Conservation (phyloP, 2,113 vertebrate genomes). For the Macrotis lagotis region DNA sequence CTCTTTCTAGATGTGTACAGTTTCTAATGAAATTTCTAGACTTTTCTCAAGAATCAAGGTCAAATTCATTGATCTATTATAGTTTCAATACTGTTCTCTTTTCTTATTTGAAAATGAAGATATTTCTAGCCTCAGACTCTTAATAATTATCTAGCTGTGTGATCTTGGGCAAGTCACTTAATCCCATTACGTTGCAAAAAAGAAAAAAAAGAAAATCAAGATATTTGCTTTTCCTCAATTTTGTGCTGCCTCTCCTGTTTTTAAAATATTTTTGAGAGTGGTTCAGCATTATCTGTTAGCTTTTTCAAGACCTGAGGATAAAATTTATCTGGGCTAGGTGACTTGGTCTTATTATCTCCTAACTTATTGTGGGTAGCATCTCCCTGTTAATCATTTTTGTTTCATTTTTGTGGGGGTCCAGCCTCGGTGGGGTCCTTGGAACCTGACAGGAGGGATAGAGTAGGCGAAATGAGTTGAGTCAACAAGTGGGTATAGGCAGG, state of each 20-base stretch:
- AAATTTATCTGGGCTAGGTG: not conserved
- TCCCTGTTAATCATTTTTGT: not conserved
- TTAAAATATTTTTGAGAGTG: not conserved
- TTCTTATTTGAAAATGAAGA: not conserved
- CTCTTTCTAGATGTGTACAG: not conserved
- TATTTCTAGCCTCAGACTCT: no score
- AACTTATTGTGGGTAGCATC: not conserved
- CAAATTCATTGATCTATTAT: not conserved
- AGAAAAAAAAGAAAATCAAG: no score
- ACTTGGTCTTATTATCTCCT: not conserved
- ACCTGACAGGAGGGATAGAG: no score
- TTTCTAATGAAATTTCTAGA: not conserved
- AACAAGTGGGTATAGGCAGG: no score
- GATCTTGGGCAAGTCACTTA: no score
- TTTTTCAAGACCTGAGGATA: not conserved
- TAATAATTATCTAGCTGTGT: no score
- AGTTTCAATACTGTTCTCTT: not conserved
- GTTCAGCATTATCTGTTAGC: not conserved
- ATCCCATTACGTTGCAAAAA: no score
- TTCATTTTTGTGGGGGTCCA: no score
- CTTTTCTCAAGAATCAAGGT: not conserved
- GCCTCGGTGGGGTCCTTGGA: no score
- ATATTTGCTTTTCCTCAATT: not conserved
- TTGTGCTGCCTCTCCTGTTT: not conserved
- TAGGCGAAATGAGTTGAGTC: no score